These are phyloP conservation scores for Ips nitidus DNA, from an alignment of 1,140 invertebrate species.

Conservation along the genomic window DNA sequence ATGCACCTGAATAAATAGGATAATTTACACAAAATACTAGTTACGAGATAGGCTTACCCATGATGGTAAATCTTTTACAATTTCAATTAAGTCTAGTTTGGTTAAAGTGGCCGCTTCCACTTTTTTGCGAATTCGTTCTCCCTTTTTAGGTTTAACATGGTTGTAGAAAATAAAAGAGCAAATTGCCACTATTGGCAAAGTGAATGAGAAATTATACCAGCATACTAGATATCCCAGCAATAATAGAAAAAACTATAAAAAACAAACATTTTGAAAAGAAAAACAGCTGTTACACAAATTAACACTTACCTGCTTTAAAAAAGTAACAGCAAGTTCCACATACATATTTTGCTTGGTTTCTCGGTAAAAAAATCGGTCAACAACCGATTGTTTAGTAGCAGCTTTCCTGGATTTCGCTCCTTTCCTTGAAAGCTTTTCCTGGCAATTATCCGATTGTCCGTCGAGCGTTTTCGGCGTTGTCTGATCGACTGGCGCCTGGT, in stretches of 20 bases:
- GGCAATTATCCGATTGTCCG: too few relatives aligned
- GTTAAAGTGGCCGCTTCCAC: slow-evolving; percentile 29
- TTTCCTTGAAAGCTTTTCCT: too few relatives aligned
- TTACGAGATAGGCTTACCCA: slow-evolving; percentile 38
- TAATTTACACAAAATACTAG: slow-evolving; percentile 10
- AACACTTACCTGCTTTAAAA: slow-evolving; percentile 21
- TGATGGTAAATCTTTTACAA: slow-evolving; percentile 40
- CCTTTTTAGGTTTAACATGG: slow-evolving; percentile 30
- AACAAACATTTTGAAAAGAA: slow-evolving; percentile 1
- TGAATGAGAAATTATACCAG: slow-evolving; percentile 35
- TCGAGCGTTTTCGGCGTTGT: too few relatives aligned
- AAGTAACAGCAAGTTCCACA: slow-evolving; percentile 16
- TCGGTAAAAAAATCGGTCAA: too few relatives aligned
- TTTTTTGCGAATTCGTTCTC: slow-evolving; percentile 36
- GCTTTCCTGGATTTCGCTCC: too few relatives aligned
- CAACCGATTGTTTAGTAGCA: too few relatives aligned
- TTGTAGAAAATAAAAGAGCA: slow-evolving; percentile 37
- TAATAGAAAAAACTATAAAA: slow-evolving; percentile 35
- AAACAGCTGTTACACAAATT: background rate
- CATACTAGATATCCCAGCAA: slow-evolving; percentile 39
- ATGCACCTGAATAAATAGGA: slow-evolving; percentile 65
- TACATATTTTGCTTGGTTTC: slow-evolving; percentile 12
- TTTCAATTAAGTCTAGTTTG: slow-evolving; percentile 34
- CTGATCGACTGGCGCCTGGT: too few relatives aligned
- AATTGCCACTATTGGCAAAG: slow-evolving; percentile 33